Evolutionary conservation across 2,113 vertebrate genomes (phyloP).

Genomic region (Onychorhynchus coronatus): DNA sequence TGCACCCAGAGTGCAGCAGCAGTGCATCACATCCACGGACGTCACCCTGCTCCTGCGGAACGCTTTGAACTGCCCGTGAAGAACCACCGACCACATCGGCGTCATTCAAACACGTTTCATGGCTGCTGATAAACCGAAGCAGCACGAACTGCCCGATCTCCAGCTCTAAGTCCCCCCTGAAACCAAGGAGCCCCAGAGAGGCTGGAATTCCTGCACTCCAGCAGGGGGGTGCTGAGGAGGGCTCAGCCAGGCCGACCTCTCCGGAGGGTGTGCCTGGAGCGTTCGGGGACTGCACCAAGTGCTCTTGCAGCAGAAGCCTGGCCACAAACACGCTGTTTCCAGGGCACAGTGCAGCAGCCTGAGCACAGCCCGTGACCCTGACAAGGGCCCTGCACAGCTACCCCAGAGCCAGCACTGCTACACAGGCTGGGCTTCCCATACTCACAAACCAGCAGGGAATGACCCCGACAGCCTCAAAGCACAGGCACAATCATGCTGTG

Average conservation of each 20-base stretch:
- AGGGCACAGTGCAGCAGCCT: accelerated
- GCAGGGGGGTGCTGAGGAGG: background rate
- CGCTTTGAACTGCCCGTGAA: accelerated
- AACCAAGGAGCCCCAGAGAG: background rate
- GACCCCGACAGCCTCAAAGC: background rate
- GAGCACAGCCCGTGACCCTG: accelerated
- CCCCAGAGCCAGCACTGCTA: background rate
- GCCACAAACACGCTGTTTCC: background rate
- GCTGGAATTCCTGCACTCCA: background rate
- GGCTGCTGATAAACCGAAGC: background rate
- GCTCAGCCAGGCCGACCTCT: background rate
- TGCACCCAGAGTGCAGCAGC: background rate
- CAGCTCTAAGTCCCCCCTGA: background rate
- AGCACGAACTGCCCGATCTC: background rate
- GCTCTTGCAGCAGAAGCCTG: background rate
- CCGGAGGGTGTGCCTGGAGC: background rate
- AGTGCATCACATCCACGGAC: accelerated
- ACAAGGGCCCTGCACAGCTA: background rate
- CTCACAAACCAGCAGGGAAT: background rate
- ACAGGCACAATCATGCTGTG: background rate
- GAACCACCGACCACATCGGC: background rate
- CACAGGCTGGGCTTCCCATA: background rate
- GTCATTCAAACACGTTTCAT: background rate
- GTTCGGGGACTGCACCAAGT: accelerated
- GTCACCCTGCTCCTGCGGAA: background rate